These are phyloP conservation scores for Prunella fulvescens DNA, from an alignment of 2,113 vertebrate genomes.

Conservation along the genomic window DNA sequence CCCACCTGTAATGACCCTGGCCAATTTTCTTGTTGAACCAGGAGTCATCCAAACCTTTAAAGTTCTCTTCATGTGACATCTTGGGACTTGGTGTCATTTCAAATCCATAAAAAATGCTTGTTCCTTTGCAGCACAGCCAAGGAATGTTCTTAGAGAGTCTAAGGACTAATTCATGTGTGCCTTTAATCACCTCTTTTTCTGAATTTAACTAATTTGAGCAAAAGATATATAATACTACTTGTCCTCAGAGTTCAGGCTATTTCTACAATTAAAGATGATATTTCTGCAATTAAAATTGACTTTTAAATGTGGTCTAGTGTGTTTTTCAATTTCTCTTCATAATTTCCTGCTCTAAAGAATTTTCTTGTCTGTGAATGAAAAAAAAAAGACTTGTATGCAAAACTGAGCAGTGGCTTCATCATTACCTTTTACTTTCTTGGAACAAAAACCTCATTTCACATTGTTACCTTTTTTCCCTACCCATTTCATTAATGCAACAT, in stretches of 20 bases:
- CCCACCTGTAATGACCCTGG: not conserved
- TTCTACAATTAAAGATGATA: not conserved
- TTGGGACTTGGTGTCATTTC: not conserved
- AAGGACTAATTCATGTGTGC: not conserved
- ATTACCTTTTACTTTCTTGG: not conserved
- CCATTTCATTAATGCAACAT: not conserved
- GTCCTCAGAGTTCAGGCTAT: not conserved
- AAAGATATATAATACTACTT: not conserved
- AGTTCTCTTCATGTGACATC: not conserved
- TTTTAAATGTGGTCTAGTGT: not conserved
- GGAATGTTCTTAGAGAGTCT: not conserved
- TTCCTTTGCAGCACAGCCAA: not conserved
- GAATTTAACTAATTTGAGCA: not conserved
- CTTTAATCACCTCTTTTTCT: constrained; percentile 28
- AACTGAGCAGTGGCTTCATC: not conserved
- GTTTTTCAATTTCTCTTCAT: not conserved
- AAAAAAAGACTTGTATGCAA: not conserved
- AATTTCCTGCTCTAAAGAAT: not conserved
- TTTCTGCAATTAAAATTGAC: not conserved
- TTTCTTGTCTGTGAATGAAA: not conserved
- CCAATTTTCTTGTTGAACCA: not conserved
- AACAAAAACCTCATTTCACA: not conserved
- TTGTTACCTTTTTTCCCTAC: not conserved
- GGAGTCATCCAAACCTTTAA: not conserved
- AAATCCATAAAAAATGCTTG: not conserved